Evolutionary conservation across 2,797 vertebrate genomes (phyloP), one percentile per base, ranked within the genome.

Genomic region (Micromesistius poutassou): DNA sequence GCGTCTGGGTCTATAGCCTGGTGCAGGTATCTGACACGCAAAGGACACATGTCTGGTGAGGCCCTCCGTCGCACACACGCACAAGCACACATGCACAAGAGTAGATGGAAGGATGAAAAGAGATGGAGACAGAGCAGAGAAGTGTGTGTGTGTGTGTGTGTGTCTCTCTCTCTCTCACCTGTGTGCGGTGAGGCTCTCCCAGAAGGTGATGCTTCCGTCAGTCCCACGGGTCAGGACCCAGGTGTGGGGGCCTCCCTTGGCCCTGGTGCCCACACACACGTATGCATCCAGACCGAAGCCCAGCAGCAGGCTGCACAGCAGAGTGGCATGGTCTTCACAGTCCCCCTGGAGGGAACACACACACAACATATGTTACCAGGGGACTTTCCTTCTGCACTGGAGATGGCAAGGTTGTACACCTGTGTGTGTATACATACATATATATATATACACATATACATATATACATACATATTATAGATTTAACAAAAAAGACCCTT

Each of bases 161-260:
- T 14, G 28, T 12, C 28, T 22, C 50, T 28, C 40, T 74, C 71
- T 38, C 10, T 40, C 66, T 35, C 62, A 97, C 98, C 97, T 97
- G 87, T 97, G 95, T 73, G 96, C 96, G 31, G 96, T 98, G 84
- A 98, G 93, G 87, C 97, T 97, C 89, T 99, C 97, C 98, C 97
- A 99, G 90, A 99, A 99, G 75, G 95, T 97, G 85, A 96, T 80
- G 30, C 94, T 93, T 75, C 96, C 96, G 74, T 98, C 96, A 22
- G 96, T 95, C 0, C 97, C 96, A 74, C 91, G 94, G 66, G 97
- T 99, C 95, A 98, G 94, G 70, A 99, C 98, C 98, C 98, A 99
- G 4, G 96, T 89, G 50, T 99, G 97, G 2, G 96, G 93, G 22
- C 89, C 91, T 73, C 94, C 95, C 89, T 95, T 98, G 73, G 92